phyloP scores from a whole-genome alignment of 2,797 vertebrate genomes.

The Sebastes nivosus region DNA sequence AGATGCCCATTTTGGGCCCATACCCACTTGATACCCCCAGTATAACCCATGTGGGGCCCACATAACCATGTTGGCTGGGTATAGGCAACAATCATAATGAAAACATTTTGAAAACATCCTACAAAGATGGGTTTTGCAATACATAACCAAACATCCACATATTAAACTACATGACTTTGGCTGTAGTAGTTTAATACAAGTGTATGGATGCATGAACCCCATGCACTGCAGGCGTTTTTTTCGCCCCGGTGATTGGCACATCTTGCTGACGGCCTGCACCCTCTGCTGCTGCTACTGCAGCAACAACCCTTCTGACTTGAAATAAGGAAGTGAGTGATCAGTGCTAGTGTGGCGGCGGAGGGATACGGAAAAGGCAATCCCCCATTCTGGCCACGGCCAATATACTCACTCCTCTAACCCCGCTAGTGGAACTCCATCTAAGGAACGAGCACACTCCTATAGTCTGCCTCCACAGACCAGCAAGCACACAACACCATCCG shows the following conservation, averaged over 20 bases:
- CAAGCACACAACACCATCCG: conserved; percentile 69
- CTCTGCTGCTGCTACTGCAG: conserved; percentile 32
- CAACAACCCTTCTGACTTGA: conserved; percentile 51
- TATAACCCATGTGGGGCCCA: too few relatives aligned
- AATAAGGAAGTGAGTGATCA: conserved; percentile 80
- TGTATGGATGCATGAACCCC: conserved; percentile 16
- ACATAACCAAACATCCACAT: not conserved
- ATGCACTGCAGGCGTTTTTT: conserved; percentile 56
- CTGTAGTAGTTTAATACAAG: not conserved
- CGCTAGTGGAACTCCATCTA: conserved; percentile 79
- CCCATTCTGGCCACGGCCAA: conserved; percentile 67
- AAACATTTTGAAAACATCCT: not conserved
- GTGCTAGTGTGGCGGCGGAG: conserved; percentile 76
- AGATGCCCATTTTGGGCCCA: too few relatives aligned
- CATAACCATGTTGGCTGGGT: too few relatives aligned
- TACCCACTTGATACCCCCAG: too few relatives aligned
- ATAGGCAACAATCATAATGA: not conserved
- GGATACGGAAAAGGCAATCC: conserved; percentile 75
- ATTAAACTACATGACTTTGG: too few relatives aligned
- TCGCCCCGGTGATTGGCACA: conserved; percentile 52
- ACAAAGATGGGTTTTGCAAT: not conserved
- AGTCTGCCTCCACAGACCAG: conserved; percentile 72
- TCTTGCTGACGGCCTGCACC: conserved; percentile 26
- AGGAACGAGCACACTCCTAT: conserved; percentile 68
- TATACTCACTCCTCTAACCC: conserved; percentile 72